Evolutionary conservation across 2,113 vertebrate genomes (phyloP), one percentile per base, ranked within the genome.

Genomic region (Kobus ellipsiprymnus): DNA sequence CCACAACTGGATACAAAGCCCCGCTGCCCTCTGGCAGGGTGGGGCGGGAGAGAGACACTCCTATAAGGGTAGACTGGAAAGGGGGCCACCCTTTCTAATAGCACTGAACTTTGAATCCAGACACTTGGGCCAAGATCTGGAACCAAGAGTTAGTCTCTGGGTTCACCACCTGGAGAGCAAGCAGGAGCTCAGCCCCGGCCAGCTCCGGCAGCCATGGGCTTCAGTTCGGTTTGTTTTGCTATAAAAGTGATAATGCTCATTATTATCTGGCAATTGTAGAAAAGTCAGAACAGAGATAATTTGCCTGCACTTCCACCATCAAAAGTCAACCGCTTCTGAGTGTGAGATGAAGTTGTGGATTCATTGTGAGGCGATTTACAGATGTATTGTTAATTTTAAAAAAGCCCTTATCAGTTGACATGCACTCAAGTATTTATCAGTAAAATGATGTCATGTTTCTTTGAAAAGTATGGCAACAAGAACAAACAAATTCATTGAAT

Each of bases 61-160:
- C 16, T 4, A 36, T 10, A 16, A 19, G 7, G 55, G 23, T 15
- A 33, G 74, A 13, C 36, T 0, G 17, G 12, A 57, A 71, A 59
- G 54, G 40, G 54, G 12, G 27, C 23, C 8, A 3, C 60, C 19
- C 12, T 21, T 59, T 5, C 57, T 40, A 14, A 1, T 1, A 19
- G 57, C 1, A 13, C 84, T 1, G 7, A 71, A 48, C 30, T 29
- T 67, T 33, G 60, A 21, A 21, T 36, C 59, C 4, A 29, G 14
- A 19, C 78, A 8, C 7, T 3, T 4, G 11, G 14, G 36, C 62
- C 71, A 23, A 46, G 14, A 23, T 30, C 1, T 9, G 44, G 55
- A 57, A 6, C 16, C 4, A 1, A 0, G 4, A 4, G 30, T 7
- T 9, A 2, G 21, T 2, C 1, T 7, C 2, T 0, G 14, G 54